These are phyloP conservation scores for Schizotus pectinicornis DNA, from an alignment of 2,888 invertebrate species.

Conservation along the genomic window DNA sequence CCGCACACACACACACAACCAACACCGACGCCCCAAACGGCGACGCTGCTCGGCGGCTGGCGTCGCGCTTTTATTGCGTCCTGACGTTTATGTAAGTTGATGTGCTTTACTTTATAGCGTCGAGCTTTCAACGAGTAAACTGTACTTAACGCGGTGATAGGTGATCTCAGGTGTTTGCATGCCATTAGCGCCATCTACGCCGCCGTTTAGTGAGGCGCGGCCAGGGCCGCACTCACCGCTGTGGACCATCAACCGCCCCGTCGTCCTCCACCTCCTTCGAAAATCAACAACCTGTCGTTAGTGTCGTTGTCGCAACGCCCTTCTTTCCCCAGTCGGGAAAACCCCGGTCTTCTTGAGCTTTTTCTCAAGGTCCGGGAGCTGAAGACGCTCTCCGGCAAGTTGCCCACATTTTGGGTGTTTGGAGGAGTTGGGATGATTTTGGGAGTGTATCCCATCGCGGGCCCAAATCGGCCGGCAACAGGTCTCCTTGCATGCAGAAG, in stretches of 20 bases:
- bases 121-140: conserved; percentile 52
- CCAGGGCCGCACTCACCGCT: conserved; percentile 1
- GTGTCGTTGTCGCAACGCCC: too few species aligned
- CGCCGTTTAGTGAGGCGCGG: conserved; percentile 25
- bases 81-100: conserved; percentile 56
- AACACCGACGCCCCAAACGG: conserved; percentile 10
- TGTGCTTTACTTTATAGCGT: conserved; percentile 54
- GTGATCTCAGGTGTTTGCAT: conserved; percentile 57
- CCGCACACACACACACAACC: conserved; percentile 2
- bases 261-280: too few species aligned
- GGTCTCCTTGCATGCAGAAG: conserved; percentile 26
- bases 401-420: too few species aligned
- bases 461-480: conserved; percentile 14
- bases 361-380: too few species aligned
- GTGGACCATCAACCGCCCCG: too few species aligned
- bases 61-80: conserved; percentile 48
- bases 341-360: too few species aligned
- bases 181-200: conserved; percentile 55
- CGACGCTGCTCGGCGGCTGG: conserved; percentile 22
- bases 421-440: too few species aligned
- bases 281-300: too few species aligned
- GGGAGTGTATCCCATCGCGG: too few species aligned
- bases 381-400: too few species aligned
- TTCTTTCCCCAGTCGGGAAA: too few species aligned
- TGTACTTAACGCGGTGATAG: conserved; percentile 54